A percentile compares a stretch with the other conserved stretches of the same genome.
Evolutionary conservation across 2,888 invertebrate genomes (phyloP).

Genomic region (Conops quadrifasciatus): DNA sequence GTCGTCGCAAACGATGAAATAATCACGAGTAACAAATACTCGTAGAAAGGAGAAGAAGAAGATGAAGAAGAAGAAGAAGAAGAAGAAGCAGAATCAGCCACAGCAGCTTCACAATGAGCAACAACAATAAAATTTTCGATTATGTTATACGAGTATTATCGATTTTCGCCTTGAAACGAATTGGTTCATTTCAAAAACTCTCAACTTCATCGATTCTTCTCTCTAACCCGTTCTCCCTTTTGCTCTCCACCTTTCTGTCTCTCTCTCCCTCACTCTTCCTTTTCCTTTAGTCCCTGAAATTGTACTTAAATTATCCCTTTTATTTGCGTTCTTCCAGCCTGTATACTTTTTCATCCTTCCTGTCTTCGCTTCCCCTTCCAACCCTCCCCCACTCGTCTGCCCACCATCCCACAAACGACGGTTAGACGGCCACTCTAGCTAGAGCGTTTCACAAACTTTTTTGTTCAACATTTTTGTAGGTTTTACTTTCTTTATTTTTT

Average conservation of each 20-base stretch:
- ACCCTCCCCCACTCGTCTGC: no score
- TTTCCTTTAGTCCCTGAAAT: no score
- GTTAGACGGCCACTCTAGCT: background rate
- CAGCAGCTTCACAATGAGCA: background rate
- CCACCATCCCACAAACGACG: no score
- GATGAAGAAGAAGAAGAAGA: background rate
- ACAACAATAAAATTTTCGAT: slow-evolving; percentile 10
- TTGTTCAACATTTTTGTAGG: background rate
- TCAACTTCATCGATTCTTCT: no score
- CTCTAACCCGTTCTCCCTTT: no score
- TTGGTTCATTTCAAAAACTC: background rate
- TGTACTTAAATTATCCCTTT: no score
- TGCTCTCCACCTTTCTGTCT: no score
- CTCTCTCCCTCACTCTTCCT: no score
- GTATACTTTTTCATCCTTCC: no score
- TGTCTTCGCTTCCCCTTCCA: no score
- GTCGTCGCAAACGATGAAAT: background rate
- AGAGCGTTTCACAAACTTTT: background rate
- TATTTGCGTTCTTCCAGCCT: no score
- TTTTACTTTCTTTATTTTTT: background rate
- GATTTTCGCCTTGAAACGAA: background rate
- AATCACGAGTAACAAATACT: background rate
- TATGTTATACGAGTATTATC: background rate
- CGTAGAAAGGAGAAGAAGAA: no score
- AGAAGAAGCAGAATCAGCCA: background rate